Percentiles rank a stretch among this genome's conserved stretches.
These are phyloP conservation scores for Clivina fossor DNA, from an alignment of 2,888 invertebrate genomes.

Conservation along the genomic window DNA sequence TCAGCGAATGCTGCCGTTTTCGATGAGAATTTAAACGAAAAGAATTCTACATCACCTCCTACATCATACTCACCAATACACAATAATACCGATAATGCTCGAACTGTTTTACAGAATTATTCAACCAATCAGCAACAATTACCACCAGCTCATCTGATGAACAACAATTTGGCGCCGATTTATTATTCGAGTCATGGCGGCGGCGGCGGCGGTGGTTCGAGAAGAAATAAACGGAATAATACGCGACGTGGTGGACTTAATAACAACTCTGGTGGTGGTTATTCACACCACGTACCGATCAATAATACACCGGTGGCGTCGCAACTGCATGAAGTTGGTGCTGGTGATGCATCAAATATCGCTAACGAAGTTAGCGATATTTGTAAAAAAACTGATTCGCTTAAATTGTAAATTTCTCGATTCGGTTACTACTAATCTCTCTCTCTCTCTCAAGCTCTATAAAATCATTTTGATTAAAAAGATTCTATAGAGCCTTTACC, in stretches of 20 bases:
- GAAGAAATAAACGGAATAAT: background rate
- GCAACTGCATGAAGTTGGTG: conserved; percentile 47
- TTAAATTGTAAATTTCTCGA: conserved; percentile 11
- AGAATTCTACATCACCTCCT: background rate
- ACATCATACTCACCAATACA: background rate
- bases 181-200: background rate
- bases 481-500: no score
- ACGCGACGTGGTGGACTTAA: background rate
- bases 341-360: conserved; percentile 51
- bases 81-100: background rate
- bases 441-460: no score
- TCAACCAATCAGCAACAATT: background rate
- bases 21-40: conserved; percentile 25
- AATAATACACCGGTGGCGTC: background rate
- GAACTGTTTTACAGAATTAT: background rate
- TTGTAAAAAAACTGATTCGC: conserved; percentile 22
- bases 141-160: conserved; percentile 3
- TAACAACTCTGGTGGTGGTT: no score
- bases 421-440: background rate
- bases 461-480: conserved; percentile 1
- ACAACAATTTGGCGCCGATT: conserved; percentile 4
- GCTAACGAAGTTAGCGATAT: conserved; percentile 37
- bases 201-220: background rate
- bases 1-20: conserved; percentile 43
- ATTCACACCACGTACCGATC: background rate